Conservation (phyloP, 2,888 invertebrate species). For the Netelia melanura region DNA sequence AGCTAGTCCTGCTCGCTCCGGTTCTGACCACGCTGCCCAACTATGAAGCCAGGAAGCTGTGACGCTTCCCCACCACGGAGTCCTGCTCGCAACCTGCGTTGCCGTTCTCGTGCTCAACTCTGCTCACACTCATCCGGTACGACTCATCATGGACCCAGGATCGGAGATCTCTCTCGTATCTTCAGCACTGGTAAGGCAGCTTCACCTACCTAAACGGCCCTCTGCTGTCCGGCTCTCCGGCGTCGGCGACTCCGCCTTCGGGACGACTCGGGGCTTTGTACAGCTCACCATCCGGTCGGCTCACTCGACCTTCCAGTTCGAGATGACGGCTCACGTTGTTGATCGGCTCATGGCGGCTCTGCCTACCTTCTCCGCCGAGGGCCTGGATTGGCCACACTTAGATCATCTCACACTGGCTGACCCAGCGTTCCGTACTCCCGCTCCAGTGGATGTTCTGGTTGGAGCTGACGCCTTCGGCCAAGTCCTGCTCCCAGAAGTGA, state of each 20-base stretch:
- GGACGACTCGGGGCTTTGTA: not conserved
- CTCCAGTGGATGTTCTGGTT: constrained; percentile 12
- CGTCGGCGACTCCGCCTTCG: not conserved
- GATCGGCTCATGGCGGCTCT: not conserved
- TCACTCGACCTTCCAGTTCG: not conserved
- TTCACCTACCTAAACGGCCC: constrained; percentile 7
- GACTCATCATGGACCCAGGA: constrained; percentile 60
- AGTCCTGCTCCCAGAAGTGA: not conserved
- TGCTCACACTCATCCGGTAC: constrained; percentile 6
- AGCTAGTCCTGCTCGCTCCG: too few species aligned
- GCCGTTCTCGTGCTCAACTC: not conserved
- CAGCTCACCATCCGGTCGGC: constrained; percentile 19
- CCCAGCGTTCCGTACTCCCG: too few species aligned
- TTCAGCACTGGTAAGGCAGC: constrained; percentile 24
- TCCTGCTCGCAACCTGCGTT: not conserved
- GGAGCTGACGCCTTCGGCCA: constrained; percentile 49
- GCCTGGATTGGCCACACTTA: too few species aligned
- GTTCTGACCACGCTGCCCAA: accelerated
- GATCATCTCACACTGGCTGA: too few species aligned
- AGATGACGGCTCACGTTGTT: not conserved
- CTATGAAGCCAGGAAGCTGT: too few species aligned
- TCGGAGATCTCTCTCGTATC: constrained; percentile 60
- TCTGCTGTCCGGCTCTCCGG: constrained; percentile 54
- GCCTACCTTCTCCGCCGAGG: too few species aligned
- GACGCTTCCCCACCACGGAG: not conserved